A percentile compares a stretch with the other conserved stretches of the same genome.
These are phyloP conservation scores for Hoplias malabaricus DNA, from an alignment of 2,113 vertebrate species.

Conservation along the genomic window DNA sequence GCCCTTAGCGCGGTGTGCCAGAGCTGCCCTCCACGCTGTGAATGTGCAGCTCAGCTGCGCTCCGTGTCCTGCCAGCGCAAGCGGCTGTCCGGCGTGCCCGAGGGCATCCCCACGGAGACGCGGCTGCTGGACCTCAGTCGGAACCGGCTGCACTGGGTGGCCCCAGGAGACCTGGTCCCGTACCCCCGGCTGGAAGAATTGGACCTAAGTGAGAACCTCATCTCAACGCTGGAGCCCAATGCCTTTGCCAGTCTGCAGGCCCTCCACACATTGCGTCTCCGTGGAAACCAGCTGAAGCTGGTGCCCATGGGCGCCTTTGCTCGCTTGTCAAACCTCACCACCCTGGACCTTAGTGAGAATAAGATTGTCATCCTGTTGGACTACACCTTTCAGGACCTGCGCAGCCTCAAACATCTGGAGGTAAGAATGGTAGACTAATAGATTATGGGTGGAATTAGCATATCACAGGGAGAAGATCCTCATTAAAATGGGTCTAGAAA, in stretches of 20 bases:
- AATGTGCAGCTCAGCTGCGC: constrained; percentile 82
- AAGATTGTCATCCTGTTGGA: constrained; percentile 94
- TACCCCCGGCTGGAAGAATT: constrained; percentile 90
- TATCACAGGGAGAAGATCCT: not conserved
- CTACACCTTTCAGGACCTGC: constrained; percentile 91
- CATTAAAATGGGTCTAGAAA: too few species aligned
- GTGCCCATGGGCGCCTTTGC: constrained; percentile 90
- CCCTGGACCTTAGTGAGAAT: constrained; percentile 95
- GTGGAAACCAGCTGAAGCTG: constrained; percentile 91
- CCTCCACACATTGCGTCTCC: constrained; percentile 84
- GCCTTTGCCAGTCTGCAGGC: constrained; percentile 85
- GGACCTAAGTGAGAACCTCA: constrained; percentile 93
- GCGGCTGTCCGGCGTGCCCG: constrained; percentile 86
- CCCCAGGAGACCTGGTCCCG: constrained; percentile 83
- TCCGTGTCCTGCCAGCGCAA: constrained; percentile 87
- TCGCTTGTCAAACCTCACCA: constrained; percentile 87
- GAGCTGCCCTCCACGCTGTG: constrained; percentile 88
- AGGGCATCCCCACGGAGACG: constrained; percentile 94
- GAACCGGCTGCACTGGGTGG: constrained; percentile 93
- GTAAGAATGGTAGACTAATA: constrained; percentile 81
- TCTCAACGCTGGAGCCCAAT: constrained; percentile 89
- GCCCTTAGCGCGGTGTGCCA: constrained; percentile 52
- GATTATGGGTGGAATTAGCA: not conserved
- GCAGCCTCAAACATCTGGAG: constrained; percentile 83
- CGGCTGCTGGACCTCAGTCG: constrained; percentile 89